Evolutionary conservation across 2,797 vertebrate species (phyloP).

Genomic region (Bufotes viridis): DNA sequence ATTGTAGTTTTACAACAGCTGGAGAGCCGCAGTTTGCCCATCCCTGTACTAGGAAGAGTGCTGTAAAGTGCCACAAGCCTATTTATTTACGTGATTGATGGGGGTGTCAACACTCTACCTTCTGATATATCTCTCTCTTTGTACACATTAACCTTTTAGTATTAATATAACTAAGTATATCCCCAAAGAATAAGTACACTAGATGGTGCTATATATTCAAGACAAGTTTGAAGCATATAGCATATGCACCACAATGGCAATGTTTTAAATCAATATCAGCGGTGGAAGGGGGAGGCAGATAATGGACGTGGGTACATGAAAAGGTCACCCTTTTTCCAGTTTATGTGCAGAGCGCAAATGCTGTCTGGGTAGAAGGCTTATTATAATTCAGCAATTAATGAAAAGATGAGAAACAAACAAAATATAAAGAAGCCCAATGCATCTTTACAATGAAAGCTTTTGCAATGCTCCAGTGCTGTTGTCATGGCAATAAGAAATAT

Average conservation of each 20-base stretch:
- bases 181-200: background rate
- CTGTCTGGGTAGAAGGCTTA: constrained; percentile 7
- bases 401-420: constrained; percentile 24
- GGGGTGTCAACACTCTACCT: background rate
- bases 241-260: constrained; percentile 20
- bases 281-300: constrained; percentile 19
- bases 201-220: constrained; percentile 26
- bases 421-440: background rate
- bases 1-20: no score
- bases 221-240: background rate
- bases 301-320: constrained; percentile 31
- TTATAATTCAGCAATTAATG: constrained; percentile 35
- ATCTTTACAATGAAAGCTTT: constrained; percentile 26
- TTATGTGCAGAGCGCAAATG: background rate
- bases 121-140: no score
- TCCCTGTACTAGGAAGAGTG: background rate
- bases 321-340: constrained; percentile 34
- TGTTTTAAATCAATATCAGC: constrained; percentile 30
- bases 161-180: background rate
- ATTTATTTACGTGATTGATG: background rate
- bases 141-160: background rate
- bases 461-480: constrained; percentile 31
- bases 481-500: constrained; percentile 30
- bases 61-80: background rate
- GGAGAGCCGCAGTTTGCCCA: no score